Evolutionary conservation across 2,113 vertebrate species (phyloP).

Genomic region (Microtus ochrogaster): DNA sequence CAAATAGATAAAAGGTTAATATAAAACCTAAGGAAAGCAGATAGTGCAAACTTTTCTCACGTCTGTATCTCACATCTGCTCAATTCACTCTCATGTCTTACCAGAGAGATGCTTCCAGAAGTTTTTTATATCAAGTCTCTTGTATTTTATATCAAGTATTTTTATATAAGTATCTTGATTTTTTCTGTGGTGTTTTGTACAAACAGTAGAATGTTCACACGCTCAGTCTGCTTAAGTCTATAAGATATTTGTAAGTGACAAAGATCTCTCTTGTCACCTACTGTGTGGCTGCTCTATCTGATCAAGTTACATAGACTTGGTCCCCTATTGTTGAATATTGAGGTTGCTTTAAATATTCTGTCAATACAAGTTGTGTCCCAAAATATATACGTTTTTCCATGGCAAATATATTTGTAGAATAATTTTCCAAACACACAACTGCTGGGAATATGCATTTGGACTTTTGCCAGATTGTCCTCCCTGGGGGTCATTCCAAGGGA

Average conservation of each 20-base stretch:
- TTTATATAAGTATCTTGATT: neutral
- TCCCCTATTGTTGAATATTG: neutral
- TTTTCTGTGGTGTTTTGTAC: neutral
- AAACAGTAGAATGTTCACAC: neutral
- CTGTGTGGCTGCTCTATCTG: neutral
- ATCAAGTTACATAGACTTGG: neutral
- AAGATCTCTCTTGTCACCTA: neutral
- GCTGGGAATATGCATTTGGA: constrained; percentile 60
- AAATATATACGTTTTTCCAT: constrained; percentile 9
- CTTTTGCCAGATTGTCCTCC: constrained; percentile 1
- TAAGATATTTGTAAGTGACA: neutral
- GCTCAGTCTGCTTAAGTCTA: neutral
- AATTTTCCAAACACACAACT: constrained; percentile 51
- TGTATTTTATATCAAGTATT: neutral
- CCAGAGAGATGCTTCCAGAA: neutral
- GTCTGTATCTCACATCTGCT: neutral
- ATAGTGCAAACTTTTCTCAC: neutral
- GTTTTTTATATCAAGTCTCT: neutral
- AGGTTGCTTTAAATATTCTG: constrained; percentile 16
- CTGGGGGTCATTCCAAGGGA: neutral
- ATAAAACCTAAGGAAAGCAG: neutral
- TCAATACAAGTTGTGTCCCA: neutral
- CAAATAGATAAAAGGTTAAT: neutral
- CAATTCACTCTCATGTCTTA: neutral
- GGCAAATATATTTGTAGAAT: constrained; percentile 18